phyloP scores from a whole-genome alignment of 2,113 vertebrate genomes.

The Plectropomus leopardus region DNA sequence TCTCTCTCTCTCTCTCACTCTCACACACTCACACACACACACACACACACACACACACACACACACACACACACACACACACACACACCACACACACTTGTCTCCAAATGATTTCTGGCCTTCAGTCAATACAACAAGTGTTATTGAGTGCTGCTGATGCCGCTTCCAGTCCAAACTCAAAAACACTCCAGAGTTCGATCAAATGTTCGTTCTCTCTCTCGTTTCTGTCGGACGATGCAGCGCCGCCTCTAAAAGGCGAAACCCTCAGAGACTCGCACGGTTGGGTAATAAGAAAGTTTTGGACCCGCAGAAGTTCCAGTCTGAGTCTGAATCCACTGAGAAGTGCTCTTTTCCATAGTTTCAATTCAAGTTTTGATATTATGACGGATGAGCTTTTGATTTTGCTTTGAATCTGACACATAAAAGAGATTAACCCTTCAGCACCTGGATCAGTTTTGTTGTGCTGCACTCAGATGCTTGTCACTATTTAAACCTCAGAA shows the following conservation, averaged over 20 bases:
- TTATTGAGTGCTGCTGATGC: slow-evolving; percentile 45
- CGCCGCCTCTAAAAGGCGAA: not conserved
- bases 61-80: not conserved
- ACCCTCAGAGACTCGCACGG: not conserved
- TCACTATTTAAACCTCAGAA: too few relatives aligned
- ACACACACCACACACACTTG: not conserved
- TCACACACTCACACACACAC: not conserved
- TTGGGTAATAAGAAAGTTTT: slow-evolving; percentile 37
- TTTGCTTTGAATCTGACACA: not conserved
- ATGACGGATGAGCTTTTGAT: not conserved
- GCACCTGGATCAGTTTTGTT: too few relatives aligned
- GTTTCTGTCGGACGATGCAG: not conserved
- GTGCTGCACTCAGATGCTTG: too few relatives aligned
- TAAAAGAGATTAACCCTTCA: too few relatives aligned
- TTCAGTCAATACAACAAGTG: slow-evolving; percentile 54
- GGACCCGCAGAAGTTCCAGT: not conserved
- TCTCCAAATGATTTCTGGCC: slow-evolving; percentile 17
- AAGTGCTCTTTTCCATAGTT: slow-evolving; percentile 1
- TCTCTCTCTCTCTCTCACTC: not conserved
- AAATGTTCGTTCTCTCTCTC: slow-evolving; percentile 32
- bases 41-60: not conserved
- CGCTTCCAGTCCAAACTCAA: slow-evolving; percentile 28
- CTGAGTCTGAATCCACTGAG: not conserved
- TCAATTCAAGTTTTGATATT: slow-evolving; percentile 5
- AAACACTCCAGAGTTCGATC: slow-evolving; percentile 49